Percentiles rank a stretch among this genome's conserved stretches.
phyloP scores from a whole-genome alignment of 1,140 invertebrate species.

The Conus betulinus region DNA sequence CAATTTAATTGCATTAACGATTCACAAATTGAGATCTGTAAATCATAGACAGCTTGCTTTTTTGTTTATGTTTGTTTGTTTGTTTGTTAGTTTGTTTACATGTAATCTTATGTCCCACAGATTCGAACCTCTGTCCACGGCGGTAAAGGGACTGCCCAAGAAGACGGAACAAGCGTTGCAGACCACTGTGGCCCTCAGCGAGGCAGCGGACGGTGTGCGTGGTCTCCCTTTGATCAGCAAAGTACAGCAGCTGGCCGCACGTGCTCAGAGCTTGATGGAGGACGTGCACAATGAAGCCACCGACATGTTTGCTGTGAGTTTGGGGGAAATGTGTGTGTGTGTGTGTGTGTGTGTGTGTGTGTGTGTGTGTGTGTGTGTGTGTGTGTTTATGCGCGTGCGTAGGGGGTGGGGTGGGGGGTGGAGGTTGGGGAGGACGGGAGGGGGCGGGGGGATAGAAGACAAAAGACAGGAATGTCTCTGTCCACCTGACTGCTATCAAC shows the following conservation, averaged over 20 bases:
- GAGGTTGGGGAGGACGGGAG: background rate
- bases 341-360: no score
- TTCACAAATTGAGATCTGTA: no score
- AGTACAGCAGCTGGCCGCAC: conserved; percentile 36
- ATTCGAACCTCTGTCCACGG: conserved; percentile 18
- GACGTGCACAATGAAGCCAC: conserved; percentile 41
- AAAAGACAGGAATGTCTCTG: no score
- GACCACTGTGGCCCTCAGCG: background rate
- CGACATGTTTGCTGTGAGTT: background rate
- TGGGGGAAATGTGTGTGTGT: no score
- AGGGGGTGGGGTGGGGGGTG: no score
- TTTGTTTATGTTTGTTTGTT: background rate
- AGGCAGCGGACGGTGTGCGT: conserved; percentile 16
- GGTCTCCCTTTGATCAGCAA: conserved; percentile 40
- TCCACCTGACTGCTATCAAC: no score
- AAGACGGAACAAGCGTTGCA: conserved; percentile 19
- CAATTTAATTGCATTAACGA: no score
- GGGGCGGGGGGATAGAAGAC: background rate
- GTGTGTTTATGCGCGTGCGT: no score
- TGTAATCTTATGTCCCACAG: background rate
- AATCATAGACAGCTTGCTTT: background rate
- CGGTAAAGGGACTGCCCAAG: conserved; percentile 23
- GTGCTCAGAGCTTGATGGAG: conserved; percentile 39
- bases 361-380: no score
- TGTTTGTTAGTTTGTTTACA: no score